A percentile compares a stretch with the other conserved stretches of the same genome.
Conservation (phyloP, 1,140 invertebrate species). For the Philopotamus ludificatus region DNA sequence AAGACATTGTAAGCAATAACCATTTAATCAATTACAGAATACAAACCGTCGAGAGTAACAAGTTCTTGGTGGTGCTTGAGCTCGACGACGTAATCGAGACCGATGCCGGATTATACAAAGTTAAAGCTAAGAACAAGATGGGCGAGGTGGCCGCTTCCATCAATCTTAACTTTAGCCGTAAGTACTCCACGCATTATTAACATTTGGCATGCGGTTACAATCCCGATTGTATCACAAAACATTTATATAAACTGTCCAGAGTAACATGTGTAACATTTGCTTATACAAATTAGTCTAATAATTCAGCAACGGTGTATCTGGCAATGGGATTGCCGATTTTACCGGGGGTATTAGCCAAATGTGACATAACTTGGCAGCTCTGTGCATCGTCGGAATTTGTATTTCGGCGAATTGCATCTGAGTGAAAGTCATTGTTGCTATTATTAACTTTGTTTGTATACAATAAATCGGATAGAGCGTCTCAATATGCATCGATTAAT, state of each 20-base stretch:
- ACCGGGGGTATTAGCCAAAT: neutral
- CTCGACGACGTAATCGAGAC: conserved; percentile 93
- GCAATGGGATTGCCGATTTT: neutral
- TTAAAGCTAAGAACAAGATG: conserved; percentile 96
- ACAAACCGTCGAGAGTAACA: conserved; percentile 79
- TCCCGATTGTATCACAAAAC: neutral
- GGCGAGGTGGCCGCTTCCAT: conserved; percentile 97
- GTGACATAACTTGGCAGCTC: conserved; percentile 1
- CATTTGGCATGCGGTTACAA: neutral
- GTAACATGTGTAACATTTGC: neutral
- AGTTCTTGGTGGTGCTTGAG: conserved; percentile 87
- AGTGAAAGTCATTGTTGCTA: conserved; percentile 1
- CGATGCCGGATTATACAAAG: conserved; percentile 96
- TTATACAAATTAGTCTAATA: neutral
- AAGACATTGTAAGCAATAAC: no score
- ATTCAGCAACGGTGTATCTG: neutral
- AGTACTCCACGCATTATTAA: conserved; percentile 56
- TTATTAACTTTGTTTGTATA: neutral
- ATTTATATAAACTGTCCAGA: neutral
- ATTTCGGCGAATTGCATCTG: neutral
- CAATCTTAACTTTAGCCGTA: conserved; percentile 97
- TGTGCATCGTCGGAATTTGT: neutral
- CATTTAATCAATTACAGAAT: conserved; percentile 53
- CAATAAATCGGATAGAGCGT: neutral
- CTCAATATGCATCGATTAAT: neutral